phyloP scores from a whole-genome alignment of 1,140 invertebrate genomes.

The Bathynomus jamesi region DNA sequence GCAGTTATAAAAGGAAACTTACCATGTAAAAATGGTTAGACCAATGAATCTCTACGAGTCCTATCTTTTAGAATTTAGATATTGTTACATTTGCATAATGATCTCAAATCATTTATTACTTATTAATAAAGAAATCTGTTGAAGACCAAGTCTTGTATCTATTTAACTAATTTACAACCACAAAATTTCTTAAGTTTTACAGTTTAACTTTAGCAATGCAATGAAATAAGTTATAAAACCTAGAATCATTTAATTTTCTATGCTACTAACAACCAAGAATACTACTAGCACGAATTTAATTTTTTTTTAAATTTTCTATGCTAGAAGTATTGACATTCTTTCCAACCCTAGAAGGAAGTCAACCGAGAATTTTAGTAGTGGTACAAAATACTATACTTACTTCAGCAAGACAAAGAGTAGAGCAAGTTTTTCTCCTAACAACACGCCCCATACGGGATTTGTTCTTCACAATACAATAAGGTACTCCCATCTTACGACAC shows the following conservation, averaged over 20 bases:
- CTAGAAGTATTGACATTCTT: too few species aligned
- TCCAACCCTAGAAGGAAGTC: background rate
- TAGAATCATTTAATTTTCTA: background rate
- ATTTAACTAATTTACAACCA: too few species aligned
- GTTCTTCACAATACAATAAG: slow-evolving; percentile 97
- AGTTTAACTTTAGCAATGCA: background rate
- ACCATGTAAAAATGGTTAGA: too few species aligned
- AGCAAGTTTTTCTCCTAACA: slow-evolving; percentile 83
- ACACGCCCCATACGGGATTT: slow-evolving; percentile 91
- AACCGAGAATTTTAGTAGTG: background rate
- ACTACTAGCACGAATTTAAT: background rate
- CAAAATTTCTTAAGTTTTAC: too few species aligned
- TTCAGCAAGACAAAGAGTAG: slow-evolving; percentile 75
- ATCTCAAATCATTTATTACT: too few species aligned
- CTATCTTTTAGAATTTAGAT: too few species aligned
- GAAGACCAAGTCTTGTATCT: too few species aligned
- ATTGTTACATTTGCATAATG: too few species aligned
- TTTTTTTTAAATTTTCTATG: background rate
- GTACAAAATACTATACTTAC: slow-evolving; percentile 17
- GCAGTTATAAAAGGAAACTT: too few species aligned
- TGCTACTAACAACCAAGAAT: background rate
- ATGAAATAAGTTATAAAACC: background rate
- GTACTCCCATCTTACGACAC: slow-evolving; percentile 98
- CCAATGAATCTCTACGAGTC: too few species aligned
- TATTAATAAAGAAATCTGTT: too few species aligned